phyloP scores from a whole-genome alignment of 2,888 invertebrate species.

The Adelphocoris suturalis region DNA sequence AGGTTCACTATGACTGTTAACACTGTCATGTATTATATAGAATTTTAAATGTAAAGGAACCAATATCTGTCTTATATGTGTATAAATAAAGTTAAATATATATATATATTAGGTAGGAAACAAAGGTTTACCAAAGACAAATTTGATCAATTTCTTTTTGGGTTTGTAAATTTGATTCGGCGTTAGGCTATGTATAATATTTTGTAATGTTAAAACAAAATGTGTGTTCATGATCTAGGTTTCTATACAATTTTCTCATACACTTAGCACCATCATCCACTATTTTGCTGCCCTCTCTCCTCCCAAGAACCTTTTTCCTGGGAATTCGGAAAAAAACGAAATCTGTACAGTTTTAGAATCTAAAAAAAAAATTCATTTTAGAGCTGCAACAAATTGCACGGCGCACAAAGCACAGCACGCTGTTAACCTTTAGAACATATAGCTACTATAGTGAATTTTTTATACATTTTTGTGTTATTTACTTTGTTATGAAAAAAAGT shows the following conservation, averaged over 20 bases:
- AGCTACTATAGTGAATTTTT: slow-evolving; percentile 71
- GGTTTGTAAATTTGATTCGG: slow-evolving; percentile 66
- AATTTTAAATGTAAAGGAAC: slow-evolving; percentile 56
- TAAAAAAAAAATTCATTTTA: slow-evolving; percentile 48
- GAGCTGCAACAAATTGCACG: slow-evolving; percentile 71
- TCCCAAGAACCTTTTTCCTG: neutral
- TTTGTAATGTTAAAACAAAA: slow-evolving; percentile 46
- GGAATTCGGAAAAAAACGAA: slow-evolving; percentile 65
- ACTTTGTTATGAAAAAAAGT: slow-evolving; percentile 43
- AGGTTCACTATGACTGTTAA: slow-evolving; percentile 62
- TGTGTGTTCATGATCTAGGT: slow-evolving; percentile 70
- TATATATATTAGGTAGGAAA: slow-evolving; percentile 40
- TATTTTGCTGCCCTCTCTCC: slow-evolving; percentile 18
- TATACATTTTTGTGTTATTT: slow-evolving; percentile 71
- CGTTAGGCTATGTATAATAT: slow-evolving; percentile 51
- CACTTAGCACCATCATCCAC: slow-evolving; percentile 63
- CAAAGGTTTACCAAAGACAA: slow-evolving; percentile 60
- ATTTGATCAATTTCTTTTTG: slow-evolving; percentile 65
- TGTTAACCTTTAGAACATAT: slow-evolving; percentile 71
- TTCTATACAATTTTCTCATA: slow-evolving; percentile 56
- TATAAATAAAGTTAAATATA: slow-evolving; percentile 42
- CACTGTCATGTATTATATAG: slow-evolving; percentile 52
- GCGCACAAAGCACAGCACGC: slow-evolving; percentile 73
- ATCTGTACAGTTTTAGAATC: slow-evolving; percentile 72
- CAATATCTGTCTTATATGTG: slow-evolving; percentile 57